Base-by-base conservation (phyloP, 1,140 invertebrate genomes). In the Homarus americanus region DNA sequence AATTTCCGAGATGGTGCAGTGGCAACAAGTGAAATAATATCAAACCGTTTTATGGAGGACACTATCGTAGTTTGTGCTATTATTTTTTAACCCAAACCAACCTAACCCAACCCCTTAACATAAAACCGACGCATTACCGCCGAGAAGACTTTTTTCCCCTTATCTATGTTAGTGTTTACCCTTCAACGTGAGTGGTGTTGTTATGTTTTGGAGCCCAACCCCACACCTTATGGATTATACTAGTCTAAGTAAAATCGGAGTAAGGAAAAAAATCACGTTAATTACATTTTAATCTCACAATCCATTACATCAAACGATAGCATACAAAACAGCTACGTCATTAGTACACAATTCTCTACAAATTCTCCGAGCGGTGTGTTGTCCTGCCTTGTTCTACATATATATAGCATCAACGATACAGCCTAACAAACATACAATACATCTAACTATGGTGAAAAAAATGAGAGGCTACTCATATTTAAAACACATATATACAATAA, bases 291-390 rank as follows among this genome's bases (percentile, higher is more conserved):
- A 79, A 44, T 58, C 49, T 49, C 40, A 79, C 76, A 79, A 32
- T 79, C 76, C 76, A 49, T 44, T 79, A 79, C 76, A 79, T 79
- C 3, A 41, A 79, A 79, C 76, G 28, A 44, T 79, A 49, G 76
- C 76, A 79, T 79, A 79, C 76, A 79, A 79, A 79, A 79, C 76
- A 76, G 41, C 36, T 79, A 44, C n/a, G 32, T 79, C 40, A 32
- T 79, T 79, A 49, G 7, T 32, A 28, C 20, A 20, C 15, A 49
- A 49, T 58, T 79, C 40, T 28, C 40, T 79, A 79, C 28, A 79
- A 28, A 49, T 49, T 79, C 76, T 49, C 76, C 76, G 36, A 79
- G 40, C 40, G 76, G 76, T 49, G 36, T 44, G 40, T 49, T 49
- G 76, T 49, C 40, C 76, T 79, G 76, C 76, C 38, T 78, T 49